These are phyloP conservation scores for Drosophila busckii DNA, from an alignment of 1,140 invertebrate genomes.

Conservation along the genomic window DNA sequence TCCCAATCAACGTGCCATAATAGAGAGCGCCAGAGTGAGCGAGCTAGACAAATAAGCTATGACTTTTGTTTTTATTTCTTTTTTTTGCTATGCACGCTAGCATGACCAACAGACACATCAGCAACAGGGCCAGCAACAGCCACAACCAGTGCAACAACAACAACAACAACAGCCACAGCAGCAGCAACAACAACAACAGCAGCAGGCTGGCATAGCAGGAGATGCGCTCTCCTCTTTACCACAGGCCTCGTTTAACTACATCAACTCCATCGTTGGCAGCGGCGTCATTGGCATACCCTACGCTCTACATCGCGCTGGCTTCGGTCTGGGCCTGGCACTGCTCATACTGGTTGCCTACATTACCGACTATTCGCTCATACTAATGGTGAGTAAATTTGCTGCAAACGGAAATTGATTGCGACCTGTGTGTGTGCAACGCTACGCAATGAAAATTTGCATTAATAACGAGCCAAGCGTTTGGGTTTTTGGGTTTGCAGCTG, in stretches of 20 bases:
- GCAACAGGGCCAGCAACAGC: slow-evolving; percentile 58
- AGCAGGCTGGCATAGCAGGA: slow-evolving; percentile 35
- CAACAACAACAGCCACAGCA: slow-evolving; percentile 39
- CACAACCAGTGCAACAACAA: slow-evolving; percentile 31
- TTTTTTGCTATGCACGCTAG: slow-evolving; percentile 34
- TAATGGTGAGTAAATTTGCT: slow-evolving; percentile 83
- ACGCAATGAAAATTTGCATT: no score
- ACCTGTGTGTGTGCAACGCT: background rate
- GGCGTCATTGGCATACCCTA: slow-evolving; percentile 95
- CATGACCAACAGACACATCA: slow-evolving; percentile 72
- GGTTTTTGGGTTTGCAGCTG: no score
- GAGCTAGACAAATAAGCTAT: slow-evolving; percentile 4
- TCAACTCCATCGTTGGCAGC: slow-evolving; percentile 95
- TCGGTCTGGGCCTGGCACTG: slow-evolving; percentile 87
- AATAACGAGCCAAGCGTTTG: no score
- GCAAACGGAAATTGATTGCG: slow-evolving; percentile 29
- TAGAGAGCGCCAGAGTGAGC: slow-evolving; percentile 24
- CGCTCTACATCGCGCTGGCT: slow-evolving; percentile 89
- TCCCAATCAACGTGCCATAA: slow-evolving; percentile 67
- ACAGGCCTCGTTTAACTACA: slow-evolving; percentile 94
- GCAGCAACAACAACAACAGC: slow-evolving; percentile 37
- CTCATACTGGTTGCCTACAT: slow-evolving; percentile 87
- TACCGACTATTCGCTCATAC: slow-evolving; percentile 91
- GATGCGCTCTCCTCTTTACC: slow-evolving; percentile 81
- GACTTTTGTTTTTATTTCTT: slow-evolving; percentile 35